Base-by-base conservation (phyloP, 2,888 invertebrate species). In the Ophion ventricosus region DNA sequence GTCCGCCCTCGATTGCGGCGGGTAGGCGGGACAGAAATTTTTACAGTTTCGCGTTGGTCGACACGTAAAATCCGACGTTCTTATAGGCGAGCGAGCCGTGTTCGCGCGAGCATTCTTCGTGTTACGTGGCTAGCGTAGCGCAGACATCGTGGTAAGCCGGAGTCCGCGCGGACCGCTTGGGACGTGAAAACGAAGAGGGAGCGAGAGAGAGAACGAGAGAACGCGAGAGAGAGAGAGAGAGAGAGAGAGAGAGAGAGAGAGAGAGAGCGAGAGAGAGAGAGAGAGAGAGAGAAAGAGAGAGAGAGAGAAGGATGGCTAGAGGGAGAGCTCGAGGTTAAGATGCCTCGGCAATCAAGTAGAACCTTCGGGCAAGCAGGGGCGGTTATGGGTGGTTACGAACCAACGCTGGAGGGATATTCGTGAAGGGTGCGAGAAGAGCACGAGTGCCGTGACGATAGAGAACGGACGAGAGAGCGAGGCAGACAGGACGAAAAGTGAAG, bases 311-410 rank as follows among this genome's bases (percentile, higher is more conserved):
- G 61, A 43, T 59, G 64, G 67, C 43, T 40, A 63, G 66, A 49
- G 72, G 77, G 56, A 76, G 72, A 75, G 61, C 82, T 83, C 85
- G 92, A 91, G 92, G 92, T 93, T 93, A 93, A 93, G 93, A 93
- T 92, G 93, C 93, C 92, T 92, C 90, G 91, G 93, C 93, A 93
- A 93, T 93, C 93, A 93, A 93, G 93, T 93, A 93, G 92, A 93
- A 92, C 93, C 93, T 92, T 90, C 91, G 90, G 91, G 91, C 92
- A 91, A 91, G 92, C 90, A 92, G 92, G 92, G 92, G 90, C 91
- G 92, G 92, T 92, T 92, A 92, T 91, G 91, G 91, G 92, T 91
- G 91, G 92, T 91, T 92, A 92, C 88, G 87, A 84, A 84, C 88
- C 88, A 80, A 84, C 84, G 74, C 80, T 76, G 85, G 80, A 81